Evolutionary conservation across 1,140 invertebrate genomes (phyloP), one percentile per base, ranked within the genome.

Genomic region (Heliothis virescens): DNA sequence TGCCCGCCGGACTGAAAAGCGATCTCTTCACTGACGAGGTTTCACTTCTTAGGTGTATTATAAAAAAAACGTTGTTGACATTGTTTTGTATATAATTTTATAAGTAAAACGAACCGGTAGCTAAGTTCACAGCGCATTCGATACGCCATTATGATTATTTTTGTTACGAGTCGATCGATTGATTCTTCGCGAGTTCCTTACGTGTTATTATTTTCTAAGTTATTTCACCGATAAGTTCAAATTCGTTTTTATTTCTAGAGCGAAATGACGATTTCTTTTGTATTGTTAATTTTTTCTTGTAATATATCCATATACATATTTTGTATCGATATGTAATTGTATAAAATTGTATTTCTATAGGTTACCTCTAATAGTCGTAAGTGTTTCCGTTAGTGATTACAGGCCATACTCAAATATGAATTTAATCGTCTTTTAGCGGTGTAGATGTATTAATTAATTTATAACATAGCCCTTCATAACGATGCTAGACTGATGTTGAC

Each of bases 391-490:
- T 92, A 90, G 90, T 87, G 84, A 88, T 86, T 90, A 90, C 85
- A 86, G 79, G 88, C 91, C 90, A 94, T 92, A 93, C 91, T 93
- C 91, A 91, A 90, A 89, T 87, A 86, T 92, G 90, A 91, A 90
- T 91, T 91, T 90, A 90, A 87, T 88, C 85, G 87, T 91, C 85
- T 90, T 82, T 83, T 86, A 90, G 89, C 65, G 48, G 84, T 85
- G 82, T 87, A 88, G 79, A 77, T 83, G 76, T 86, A 84, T 79
- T 86, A 86, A 87, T 71, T 57, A 26, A 71, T 86, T 82, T 84
- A 81, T 80, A 82, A 80, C 75, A 79, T 87, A 89, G 71, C 87
- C 86, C 85, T 86, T 91, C 78, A 84, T 86, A 84, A 89, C 84
- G 81, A 88, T 82, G 84, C 87, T 94, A 92, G 92, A 94, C 92